These are phyloP conservation scores for Oopsacas minuta DNA, from an alignment of 37 sponge, comb jelly and placozoan species.

Conservation along the genomic window DNA sequence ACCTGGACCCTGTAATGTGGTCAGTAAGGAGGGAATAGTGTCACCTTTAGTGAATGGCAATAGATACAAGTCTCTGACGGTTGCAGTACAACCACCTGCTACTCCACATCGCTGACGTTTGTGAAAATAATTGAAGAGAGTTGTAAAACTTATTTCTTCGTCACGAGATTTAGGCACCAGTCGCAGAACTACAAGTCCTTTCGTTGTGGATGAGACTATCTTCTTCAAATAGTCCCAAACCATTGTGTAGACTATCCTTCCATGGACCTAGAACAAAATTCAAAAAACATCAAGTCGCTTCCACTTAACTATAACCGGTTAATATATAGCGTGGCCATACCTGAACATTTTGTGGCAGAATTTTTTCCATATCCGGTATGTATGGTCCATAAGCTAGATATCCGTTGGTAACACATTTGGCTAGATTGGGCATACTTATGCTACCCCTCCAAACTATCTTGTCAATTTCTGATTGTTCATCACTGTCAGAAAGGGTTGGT, in stretches of 20 bases:
- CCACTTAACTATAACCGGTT: too few species aligned
- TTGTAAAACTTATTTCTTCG: background rate
- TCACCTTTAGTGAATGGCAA: background rate
- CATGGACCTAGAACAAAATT: background rate
- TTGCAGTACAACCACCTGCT: background rate
- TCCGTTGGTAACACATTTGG: background rate
- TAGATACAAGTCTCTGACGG: background rate
- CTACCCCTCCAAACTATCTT: background rate
- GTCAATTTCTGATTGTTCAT: background rate
- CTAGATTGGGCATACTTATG: conserved; percentile 2
- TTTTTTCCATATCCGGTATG: background rate
- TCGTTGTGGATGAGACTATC: background rate
- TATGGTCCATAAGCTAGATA: background rate
- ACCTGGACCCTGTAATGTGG: background rate
- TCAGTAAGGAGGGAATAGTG: background rate
- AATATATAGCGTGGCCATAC: background rate
- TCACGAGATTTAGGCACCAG: background rate
- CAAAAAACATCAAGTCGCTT: too few species aligned
- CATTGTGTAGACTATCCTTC: background rate
- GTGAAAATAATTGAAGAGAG: conserved; percentile 1
- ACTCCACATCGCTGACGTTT: conserved; percentile 9
- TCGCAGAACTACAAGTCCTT: background rate
- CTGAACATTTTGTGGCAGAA: background rate
- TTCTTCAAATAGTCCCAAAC: conserved; percentile 18
- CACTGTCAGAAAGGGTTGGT: background rate